A percentile compares a stretch with the other conserved stretches of the same genome.
These are phyloP conservation scores for Parauchenoglanis punctatus DNA, from an alignment of 2,797 vertebrate genomes.

Conservation along the genomic window DNA sequence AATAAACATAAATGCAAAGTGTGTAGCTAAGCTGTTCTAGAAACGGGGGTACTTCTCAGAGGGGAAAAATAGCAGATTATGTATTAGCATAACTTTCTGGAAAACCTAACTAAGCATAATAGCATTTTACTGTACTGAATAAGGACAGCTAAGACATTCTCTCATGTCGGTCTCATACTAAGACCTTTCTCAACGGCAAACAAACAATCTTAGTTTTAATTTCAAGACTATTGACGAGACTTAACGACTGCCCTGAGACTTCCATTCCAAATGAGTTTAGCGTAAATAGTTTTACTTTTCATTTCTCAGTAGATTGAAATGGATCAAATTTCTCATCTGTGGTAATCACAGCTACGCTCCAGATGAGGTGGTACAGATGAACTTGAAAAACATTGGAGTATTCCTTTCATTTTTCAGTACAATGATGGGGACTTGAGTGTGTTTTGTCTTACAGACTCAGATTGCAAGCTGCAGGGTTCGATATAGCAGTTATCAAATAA, in stretches of 20 bases:
- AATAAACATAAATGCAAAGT: neutral
- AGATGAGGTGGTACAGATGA: neutral
- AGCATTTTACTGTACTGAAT: neutral
- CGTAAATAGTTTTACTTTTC: neutral
- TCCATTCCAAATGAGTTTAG: neutral
- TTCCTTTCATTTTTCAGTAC: neutral
- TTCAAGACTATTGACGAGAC: neutral
- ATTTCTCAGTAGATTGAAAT: neutral
- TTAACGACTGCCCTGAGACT: neutral
- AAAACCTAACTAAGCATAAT: neutral
- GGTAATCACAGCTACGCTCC: neutral
- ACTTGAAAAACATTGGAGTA: no score
- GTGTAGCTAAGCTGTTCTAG: neutral
- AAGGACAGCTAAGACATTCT: neutral
- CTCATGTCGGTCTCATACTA: neutral
- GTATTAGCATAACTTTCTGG: neutral
- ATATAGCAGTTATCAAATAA: slow-evolving; percentile 45
- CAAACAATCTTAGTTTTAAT: neutral
- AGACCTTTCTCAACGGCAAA: no score
- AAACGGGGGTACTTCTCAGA: neutral
- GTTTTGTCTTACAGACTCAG: neutral
- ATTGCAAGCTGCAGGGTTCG: neutral
- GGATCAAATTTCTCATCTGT: neutral
- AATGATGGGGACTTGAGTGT: neutral
- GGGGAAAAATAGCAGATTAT: neutral